Conservation (phyloP, 1,140 invertebrate species). For the Ephestia elutella region DNA sequence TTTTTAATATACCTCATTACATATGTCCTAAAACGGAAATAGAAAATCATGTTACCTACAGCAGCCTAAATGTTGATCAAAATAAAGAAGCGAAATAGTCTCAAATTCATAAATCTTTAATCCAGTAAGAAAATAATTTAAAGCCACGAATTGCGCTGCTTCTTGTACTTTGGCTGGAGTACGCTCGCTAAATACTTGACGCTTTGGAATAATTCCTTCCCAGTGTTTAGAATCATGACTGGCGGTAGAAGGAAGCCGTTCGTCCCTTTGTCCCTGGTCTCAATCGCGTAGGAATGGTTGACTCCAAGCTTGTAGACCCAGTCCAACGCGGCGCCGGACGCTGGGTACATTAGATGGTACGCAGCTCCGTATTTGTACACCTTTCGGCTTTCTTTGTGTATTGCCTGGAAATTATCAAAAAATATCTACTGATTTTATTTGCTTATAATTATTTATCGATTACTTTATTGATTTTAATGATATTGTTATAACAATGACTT, state of each 20-base stretch:
- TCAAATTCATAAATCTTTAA: no score
- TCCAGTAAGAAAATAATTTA: not conserved
- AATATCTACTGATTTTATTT: not conserved
- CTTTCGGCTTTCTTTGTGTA: constrained; percentile 9
- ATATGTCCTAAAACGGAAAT: no score
- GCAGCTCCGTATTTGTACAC: constrained; percentile 18
- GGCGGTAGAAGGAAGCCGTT: constrained; percentile 23
- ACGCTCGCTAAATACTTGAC: constrained; percentile 16
- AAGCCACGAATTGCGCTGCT: not conserved
- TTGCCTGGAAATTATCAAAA: constrained; percentile 16
- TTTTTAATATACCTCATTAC: no score
- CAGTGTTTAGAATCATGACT: constrained; percentile 17
- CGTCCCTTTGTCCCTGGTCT: constrained; percentile 15
- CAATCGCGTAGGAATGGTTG: constrained; percentile 15
- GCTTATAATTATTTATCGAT: no score
- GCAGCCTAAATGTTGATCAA: no score
- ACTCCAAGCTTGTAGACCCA: constrained; percentile 21
- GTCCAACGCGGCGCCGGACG: constrained; percentile 20
- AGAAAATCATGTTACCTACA: no score
- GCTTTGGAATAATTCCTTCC: constrained; percentile 21
- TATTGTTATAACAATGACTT: no score
- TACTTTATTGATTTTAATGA: no score
- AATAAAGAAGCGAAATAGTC: no score
- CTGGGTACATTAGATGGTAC: constrained; percentile 24
- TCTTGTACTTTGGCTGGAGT: constrained; percentile 4